Evolutionary conservation across 2,888 invertebrate genomes (phyloP).

Genomic region (Agriopis marginaria): DNA sequence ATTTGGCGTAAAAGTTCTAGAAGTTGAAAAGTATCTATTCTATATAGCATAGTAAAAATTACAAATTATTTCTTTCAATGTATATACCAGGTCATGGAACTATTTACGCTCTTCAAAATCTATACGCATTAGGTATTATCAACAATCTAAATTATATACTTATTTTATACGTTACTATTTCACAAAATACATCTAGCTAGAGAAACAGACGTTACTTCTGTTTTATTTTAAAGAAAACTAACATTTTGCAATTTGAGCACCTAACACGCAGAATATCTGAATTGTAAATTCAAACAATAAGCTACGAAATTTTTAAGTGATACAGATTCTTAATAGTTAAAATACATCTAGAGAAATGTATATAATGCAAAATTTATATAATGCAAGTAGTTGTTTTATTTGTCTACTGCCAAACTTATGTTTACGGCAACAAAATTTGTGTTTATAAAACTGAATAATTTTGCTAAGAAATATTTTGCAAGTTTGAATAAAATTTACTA

Average conservation of each 20-base stretch:
- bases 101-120: slow-evolving; percentile 14
- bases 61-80: neutral
- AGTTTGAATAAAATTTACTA: neutral
- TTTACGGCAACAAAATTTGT: neutral
- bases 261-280: neutral
- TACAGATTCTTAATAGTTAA: neutral
- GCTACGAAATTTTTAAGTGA: neutral
- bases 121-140: slow-evolving; percentile 14
- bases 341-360: neutral
- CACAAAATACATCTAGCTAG: neutral
- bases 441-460: neutral
- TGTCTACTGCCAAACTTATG: neutral
- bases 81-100: slow-evolving; percentile 24
- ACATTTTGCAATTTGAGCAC: neutral
- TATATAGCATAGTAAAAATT: neutral
- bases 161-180: slow-evolving; percentile 10
- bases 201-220: neutral
- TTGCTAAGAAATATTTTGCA: neutral
- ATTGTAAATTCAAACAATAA: neutral
- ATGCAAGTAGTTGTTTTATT: neutral
- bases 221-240: neutral
- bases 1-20: no score
- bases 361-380: neutral
- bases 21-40: neutral
- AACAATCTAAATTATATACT: slow-evolving; percentile 13